phyloP scores from a whole-genome alignment of 2,113 vertebrate species.

The Actinemys pallida region DNA sequence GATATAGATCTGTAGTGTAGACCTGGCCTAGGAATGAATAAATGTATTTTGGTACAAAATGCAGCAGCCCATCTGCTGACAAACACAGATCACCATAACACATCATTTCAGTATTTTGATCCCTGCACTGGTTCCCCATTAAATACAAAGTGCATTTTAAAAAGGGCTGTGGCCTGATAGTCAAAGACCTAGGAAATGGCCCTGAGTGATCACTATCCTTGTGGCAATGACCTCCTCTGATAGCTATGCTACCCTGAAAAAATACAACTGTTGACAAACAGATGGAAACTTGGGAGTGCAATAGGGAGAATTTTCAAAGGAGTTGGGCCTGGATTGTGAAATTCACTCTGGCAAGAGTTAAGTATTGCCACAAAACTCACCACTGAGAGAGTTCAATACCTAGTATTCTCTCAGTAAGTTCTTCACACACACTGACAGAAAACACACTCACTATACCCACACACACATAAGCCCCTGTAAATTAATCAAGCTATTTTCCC shows the following conservation, averaged over 20 bases:
- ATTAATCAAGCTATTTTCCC: background rate
- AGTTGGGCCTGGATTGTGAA: background rate
- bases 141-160: background rate
- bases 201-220: background rate
- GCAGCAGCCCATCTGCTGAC: background rate
- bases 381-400: background rate
- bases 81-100: background rate
- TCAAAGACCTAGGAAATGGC: fast-evolving
- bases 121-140: background rate
- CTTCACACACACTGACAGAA: background rate
- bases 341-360: background rate
- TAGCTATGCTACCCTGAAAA: background rate
- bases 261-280: background rate
- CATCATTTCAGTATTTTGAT: background rate
- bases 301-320: background rate
- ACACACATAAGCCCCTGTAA: background rate
- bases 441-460: background rate
- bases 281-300: background rate
- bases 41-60: background rate
- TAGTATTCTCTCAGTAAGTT: background rate
- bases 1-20: too few relatives aligned
- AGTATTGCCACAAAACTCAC: background rate
- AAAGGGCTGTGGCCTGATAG: background rate
- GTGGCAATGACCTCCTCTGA: background rate
- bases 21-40: background rate